Evolutionary conservation across 2,888 invertebrate species (phyloP).

Genomic region (Artemia sp.): DNA sequence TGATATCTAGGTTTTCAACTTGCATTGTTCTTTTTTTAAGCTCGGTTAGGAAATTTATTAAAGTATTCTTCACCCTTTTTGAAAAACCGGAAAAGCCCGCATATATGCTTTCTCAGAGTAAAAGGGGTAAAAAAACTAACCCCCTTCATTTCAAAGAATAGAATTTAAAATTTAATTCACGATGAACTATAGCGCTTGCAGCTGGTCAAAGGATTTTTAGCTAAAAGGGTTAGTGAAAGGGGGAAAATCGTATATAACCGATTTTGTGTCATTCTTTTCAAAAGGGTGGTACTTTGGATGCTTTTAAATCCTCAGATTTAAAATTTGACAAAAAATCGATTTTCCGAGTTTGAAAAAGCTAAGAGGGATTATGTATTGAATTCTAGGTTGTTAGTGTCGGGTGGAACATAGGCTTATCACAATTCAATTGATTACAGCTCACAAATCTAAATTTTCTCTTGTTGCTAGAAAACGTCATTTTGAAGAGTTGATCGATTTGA

Average conservation of each 20-base stretch:
- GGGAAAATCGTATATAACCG: slow-evolving; percentile 12
- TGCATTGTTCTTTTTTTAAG: too few species aligned
- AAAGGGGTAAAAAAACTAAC: background rate
- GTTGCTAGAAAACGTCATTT: too few species aligned
- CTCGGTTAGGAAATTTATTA: too few species aligned
- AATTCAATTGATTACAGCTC: too few species aligned
- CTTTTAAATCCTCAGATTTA: background rate
- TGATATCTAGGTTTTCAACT: too few species aligned
- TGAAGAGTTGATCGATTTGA: too few species aligned
- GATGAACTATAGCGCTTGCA: slow-evolving; percentile 7
- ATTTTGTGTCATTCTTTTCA: slow-evolving; percentile 13
- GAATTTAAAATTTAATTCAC: slow-evolving; percentile 14
- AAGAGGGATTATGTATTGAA: background rate
- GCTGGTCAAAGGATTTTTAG: background rate
- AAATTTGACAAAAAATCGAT: slow-evolving; percentile 13
- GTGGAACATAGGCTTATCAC: too few species aligned
- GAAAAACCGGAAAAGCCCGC: slow-evolving; percentile 10
- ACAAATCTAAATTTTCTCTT: too few species aligned
- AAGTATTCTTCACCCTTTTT: slow-evolving; percentile 8
- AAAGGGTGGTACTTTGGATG: slow-evolving; percentile 8
- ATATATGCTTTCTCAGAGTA: slow-evolving; percentile 10
- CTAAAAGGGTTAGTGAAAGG: background rate
- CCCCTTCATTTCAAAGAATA: slow-evolving; percentile 11
- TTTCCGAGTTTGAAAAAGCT: background rate
- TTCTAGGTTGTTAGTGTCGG: too few species aligned